Evolutionary conservation across 2,888 invertebrate genomes (phyloP), one percentile per base, ranked within the genome.

Genomic region (Tetragonisca angustula): DNA sequence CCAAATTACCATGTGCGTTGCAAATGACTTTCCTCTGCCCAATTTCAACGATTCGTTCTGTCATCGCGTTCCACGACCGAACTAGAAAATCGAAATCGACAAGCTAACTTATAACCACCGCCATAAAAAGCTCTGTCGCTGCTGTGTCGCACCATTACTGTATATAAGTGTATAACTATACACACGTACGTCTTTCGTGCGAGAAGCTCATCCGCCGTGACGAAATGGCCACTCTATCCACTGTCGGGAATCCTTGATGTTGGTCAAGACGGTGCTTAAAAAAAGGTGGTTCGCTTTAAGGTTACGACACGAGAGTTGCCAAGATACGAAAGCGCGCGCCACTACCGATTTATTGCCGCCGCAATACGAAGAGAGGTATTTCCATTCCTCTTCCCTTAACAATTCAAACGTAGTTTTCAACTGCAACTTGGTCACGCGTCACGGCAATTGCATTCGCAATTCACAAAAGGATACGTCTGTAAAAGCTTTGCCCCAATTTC

Each of bases 321-420:
- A 70, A 71, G 76, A 76, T 54, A 56, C 52, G 52, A 69, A 64
- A 69, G 69, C 61, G 27, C 32, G 50, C 36, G 61, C 43, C 19
- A 19, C 76, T 64, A 43, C 69, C 69, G 71, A 83, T 85, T 80
- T 85, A 83, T 85, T 72, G 43, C 43, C 43, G 43, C 43, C 69
- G 68, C 32, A 32, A 32, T 32, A 68, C 67, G 17, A 65, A 76
- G 76, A 76, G 76, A 54, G 32, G 32, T 78, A 77, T 75, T 67
- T 75, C 69, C 65, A 76, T 76, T 76, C 56, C 67, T 61, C 73
- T 56, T 50, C 62, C n/a, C 64, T 24, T 15, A 36, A 13, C 36
- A 49, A 56, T 36, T 24, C 36, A 15, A 61, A 52, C 65, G 73
- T 73, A 15, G 69, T 54, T 62, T 71, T 24, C n/a, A 68, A 70